Percentiles rank a stretch among this genome's conserved stretches.
Evolutionary conservation across 2,113 vertebrate species (phyloP).

Genomic region (Lethenteron camtschaticum): DNA sequence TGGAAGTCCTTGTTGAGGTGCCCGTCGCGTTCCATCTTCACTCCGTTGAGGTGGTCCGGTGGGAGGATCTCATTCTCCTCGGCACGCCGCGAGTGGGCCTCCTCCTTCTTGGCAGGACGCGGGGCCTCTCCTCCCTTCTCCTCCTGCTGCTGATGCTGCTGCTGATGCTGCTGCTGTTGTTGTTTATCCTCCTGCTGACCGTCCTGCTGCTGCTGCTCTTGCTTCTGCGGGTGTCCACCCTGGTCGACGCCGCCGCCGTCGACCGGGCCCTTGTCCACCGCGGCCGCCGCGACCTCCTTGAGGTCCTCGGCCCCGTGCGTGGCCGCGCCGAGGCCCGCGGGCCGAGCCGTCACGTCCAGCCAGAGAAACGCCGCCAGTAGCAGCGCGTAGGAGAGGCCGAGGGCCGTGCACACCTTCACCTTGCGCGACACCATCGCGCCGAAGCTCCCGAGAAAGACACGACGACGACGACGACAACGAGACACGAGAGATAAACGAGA

Average conservation of each 20-base stretch:
- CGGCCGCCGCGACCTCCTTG: too few relatives aligned
- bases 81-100: neutral
- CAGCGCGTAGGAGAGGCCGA: neutral
- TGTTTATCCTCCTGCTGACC: too few relatives aligned
- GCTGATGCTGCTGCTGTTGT: neutral
- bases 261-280: too few relatives aligned
- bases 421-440: neutral
- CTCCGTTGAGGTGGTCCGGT: neutral
- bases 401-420: slow-evolving; percentile 2
- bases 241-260: too few relatives aligned
- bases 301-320: neutral
- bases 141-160: neutral
- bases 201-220: too few relatives aligned
- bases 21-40: neutral
- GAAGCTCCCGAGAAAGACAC: too few relatives aligned
- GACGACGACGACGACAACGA: too few relatives aligned
- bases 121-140: neutral
- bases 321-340: neutral
- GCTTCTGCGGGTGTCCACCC: too few relatives aligned
- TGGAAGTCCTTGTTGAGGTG: neutral
- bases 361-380: neutral
- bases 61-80: slow-evolving; percentile 2
- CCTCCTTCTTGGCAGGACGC: neutral
- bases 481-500: too few relatives aligned
- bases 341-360: neutral